These are phyloP conservation scores for Julus scanicus DNA, from an alignment of 2,888 invertebrate species.

Conservation along the genomic window DNA sequence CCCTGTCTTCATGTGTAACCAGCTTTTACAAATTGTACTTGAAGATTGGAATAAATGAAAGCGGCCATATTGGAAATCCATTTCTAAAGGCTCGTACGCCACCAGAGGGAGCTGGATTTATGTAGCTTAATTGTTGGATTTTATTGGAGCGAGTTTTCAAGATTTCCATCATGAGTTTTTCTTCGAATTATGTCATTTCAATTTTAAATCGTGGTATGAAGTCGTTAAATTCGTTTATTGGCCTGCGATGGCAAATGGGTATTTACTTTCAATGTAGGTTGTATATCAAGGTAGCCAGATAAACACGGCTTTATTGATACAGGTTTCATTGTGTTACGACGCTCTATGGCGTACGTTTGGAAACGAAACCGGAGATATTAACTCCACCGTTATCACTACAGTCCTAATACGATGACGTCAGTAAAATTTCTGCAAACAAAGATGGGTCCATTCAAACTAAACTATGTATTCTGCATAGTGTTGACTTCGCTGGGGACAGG, in stretches of 20 bases:
- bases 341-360: not conserved
- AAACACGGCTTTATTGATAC: not conserved
- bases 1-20: too few relatives aligned
- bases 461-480: too few relatives aligned
- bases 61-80: too few relatives aligned
- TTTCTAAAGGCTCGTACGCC: too few relatives aligned
- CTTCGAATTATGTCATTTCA: too few relatives aligned
- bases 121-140: too few relatives aligned
- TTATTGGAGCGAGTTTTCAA: too few relatives aligned
- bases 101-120: too few relatives aligned
- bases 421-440: not conserved
- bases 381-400: not conserved
- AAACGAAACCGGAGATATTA: conserved; percentile 29
- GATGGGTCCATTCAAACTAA: not conserved
- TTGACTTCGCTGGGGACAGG: not conserved
- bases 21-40: too few relatives aligned
- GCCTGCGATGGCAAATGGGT: not conserved
- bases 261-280: not conserved
- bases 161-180: too few relatives aligned
- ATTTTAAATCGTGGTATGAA: not conserved
- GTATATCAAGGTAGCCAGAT: not conserved
- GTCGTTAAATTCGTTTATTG: not conserved
- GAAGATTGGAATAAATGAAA: too few relatives aligned
- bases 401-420: not conserved
- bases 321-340: not conserved